phyloP scores from a whole-genome alignment of 2,113 vertebrate species.

The Brachypodius melanocephalos region DNA sequence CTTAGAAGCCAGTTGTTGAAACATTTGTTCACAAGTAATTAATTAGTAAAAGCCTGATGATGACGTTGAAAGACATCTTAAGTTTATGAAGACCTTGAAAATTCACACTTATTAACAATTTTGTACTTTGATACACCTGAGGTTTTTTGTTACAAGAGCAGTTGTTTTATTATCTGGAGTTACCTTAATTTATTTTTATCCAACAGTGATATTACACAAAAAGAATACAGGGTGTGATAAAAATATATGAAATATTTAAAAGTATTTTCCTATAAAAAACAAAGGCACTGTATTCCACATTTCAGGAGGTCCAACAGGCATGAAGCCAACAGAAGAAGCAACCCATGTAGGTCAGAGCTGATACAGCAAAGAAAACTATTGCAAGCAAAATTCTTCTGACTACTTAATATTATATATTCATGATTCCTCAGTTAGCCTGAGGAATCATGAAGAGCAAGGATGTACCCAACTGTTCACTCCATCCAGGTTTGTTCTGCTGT shows the following conservation, averaged over 20 bases:
- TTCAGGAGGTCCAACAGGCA: not conserved
- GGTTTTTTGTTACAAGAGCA: not conserved
- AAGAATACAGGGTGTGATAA: not conserved
- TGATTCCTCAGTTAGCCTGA: not conserved
- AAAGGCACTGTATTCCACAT: not conserved
- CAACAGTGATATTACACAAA: not conserved
- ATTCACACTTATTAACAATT: not conserved
- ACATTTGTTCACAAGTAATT: not conserved
- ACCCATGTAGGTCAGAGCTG: not conserved
- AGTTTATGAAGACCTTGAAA: not conserved
- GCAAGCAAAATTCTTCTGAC: not conserved
- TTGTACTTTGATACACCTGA: not conserved
- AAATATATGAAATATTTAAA: not conserved
- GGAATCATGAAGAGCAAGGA: not conserved
- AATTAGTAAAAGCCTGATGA: not conserved
- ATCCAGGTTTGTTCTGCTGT: not conserved
- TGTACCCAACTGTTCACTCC: not conserved
- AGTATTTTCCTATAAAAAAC: not conserved
- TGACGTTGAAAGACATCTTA: not conserved
- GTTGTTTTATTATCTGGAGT: not conserved
- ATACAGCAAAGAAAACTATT: not conserved
- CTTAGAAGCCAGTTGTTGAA: not conserved
- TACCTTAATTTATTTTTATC: not conserved
- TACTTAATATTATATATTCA: not conserved
- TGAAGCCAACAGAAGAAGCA: not conserved